Percentiles rank a stretch among this genome's conserved stretches.
phyloP scores from a whole-genome alignment of 2,888 invertebrate genomes.

The Melieria crassipennis region DNA sequence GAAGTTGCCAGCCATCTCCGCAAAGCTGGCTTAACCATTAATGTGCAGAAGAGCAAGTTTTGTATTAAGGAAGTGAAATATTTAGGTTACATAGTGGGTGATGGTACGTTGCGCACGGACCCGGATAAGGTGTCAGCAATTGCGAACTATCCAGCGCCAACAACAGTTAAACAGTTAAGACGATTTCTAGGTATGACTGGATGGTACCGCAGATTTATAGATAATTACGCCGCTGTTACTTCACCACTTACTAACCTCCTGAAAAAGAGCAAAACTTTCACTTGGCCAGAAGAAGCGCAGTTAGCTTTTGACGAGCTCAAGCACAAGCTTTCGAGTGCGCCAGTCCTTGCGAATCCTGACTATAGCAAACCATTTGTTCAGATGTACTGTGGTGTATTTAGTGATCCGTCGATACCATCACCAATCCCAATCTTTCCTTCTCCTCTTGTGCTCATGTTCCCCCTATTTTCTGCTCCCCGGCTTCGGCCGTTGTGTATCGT shows the following conservation, averaged over 20 bases:
- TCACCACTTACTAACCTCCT: not conserved
- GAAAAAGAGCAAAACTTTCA: slow-evolving; percentile 3
- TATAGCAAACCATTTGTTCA: slow-evolving; percentile 4
- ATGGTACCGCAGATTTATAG: slow-evolving; percentile 6
- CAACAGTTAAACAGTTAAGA: not conserved
- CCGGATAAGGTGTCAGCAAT: slow-evolving; percentile 3
- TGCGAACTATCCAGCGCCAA: not conserved
- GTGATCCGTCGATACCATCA: no score
- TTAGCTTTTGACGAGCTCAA: not conserved
- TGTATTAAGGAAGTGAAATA: slow-evolving; percentile 9
- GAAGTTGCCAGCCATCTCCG: not conserved
- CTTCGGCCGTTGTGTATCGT: no score
- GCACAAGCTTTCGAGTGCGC: not conserved
- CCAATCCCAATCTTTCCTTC: no score
- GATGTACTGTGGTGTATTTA: no score
- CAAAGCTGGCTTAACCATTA: not conserved
- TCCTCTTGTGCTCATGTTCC: no score
- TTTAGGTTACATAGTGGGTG: slow-evolving; percentile 8
- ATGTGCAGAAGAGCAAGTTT: not conserved
- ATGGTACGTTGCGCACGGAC: not conserved
- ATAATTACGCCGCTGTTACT: slow-evolving; percentile 1
- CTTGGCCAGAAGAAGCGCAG: slow-evolving; percentile 8
- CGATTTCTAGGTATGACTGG: slow-evolving; percentile 9
- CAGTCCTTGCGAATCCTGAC: slow-evolving; percentile 4
- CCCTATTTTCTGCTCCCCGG: no score